Percentiles rank a stretch among this genome's conserved stretches.
Conservation (phyloP, 2,113 vertebrate species). For the Zapus hudsonius region DNA sequence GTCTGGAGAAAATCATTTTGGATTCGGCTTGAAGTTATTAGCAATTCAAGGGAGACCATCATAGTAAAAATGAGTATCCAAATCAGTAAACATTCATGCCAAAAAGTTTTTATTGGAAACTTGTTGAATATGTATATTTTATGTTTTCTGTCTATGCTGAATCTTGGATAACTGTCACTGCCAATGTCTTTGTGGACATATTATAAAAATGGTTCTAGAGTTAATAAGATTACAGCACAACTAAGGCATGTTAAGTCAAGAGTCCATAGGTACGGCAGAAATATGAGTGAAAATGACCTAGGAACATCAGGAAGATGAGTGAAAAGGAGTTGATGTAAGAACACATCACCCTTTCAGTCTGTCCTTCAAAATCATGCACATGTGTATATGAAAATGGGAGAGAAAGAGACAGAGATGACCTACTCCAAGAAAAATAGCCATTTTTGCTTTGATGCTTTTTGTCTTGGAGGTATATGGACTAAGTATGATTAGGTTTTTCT, state of each 20-base stretch:
- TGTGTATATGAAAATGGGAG: neutral
- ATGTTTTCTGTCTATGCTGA: neutral
- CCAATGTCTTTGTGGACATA: neutral
- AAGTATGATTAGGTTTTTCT: neutral
- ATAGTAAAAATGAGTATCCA: slow-evolving; percentile 27
- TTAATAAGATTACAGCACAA: neutral
- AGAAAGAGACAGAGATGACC: neutral
- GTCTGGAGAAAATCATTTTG: neutral
- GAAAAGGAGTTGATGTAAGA: neutral
- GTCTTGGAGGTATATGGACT: neutral
- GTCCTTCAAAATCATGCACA: neutral
- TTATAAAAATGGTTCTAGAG: neutral
- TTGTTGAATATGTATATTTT: neutral
- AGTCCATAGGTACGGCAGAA: neutral
- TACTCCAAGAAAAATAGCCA: neutral
- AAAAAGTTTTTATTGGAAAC: slow-evolving; percentile 17
- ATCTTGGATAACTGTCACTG: neutral
- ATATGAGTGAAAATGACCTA: neutral
- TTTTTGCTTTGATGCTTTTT: neutral
- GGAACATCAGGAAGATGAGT: neutral
- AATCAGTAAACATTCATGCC: slow-evolving; percentile 2
- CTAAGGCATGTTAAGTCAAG: neutral
- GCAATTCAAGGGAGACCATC: neutral
- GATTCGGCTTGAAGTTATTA: slow-evolving; percentile 29
- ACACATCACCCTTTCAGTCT: neutral